Percentiles rank a stretch among this genome's conserved stretches.
phyloP scores from a whole-genome alignment of 2,113 vertebrate species.

The Malurus elegans region DNA sequence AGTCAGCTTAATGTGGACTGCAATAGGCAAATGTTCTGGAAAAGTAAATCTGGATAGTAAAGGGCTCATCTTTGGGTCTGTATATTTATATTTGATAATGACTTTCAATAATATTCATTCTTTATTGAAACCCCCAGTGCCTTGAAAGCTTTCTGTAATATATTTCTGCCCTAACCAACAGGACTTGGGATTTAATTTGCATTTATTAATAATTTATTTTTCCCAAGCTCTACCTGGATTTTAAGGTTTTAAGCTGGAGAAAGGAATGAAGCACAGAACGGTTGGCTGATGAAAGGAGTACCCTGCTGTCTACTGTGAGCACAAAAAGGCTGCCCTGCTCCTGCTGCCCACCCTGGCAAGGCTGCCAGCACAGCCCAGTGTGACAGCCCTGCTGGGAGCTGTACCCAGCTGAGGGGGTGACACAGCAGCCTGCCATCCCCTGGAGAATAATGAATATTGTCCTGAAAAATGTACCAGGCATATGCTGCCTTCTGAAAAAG shows the following conservation, averaged over 20 bases:
- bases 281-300: not conserved
- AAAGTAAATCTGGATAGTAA: not conserved
- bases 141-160: not conserved
- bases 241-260: not conserved
- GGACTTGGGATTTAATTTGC: conserved; percentile 27
- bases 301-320: not conserved
- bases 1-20: not conserved
- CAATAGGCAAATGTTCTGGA: not conserved
- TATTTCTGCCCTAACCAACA: not conserved
- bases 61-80: not conserved
- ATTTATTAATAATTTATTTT: conserved; percentile 54
- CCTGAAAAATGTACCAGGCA: not conserved
- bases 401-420: not conserved
- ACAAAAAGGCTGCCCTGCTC: not conserved
- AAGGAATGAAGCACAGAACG: not conserved
- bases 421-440: not conserved
- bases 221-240: not conserved
- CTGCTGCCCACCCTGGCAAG: not conserved
- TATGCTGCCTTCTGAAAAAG: not conserved
- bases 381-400: not conserved
- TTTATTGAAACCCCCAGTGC: not conserved
- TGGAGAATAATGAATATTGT: not conserved
- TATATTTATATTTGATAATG: not conserved
- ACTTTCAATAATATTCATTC: not conserved
- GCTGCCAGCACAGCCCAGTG: not conserved